Percentiles rank a stretch among this genome's conserved stretches.
Conservation (phyloP, 2,113 vertebrate species). For the Paralichthys olivaceus region DNA sequence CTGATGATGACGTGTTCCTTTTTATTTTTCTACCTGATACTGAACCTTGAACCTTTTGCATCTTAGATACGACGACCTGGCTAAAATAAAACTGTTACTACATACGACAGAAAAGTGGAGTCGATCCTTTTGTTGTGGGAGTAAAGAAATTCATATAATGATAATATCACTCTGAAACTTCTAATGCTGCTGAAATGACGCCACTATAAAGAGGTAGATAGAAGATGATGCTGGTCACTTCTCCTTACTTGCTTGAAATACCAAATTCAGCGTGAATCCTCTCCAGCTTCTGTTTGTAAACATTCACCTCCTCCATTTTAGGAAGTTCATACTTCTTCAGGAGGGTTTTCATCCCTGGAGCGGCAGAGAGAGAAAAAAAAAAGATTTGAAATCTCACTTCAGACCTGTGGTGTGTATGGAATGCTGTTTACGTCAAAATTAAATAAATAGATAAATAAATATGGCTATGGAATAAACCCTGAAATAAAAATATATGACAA, state of each 20-base stretch:
- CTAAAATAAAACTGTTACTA: slow-evolving; percentile 81
- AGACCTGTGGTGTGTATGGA: background rate
- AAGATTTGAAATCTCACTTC: background rate
- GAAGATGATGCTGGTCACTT: background rate
- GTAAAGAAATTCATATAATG: background rate
- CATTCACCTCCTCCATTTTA: slow-evolving; percentile 85
- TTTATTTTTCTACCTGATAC: slow-evolving; percentile 84
- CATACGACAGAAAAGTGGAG: slow-evolving; percentile 27
- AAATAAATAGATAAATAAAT: no score
- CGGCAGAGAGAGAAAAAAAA: slow-evolving; percentile 3
- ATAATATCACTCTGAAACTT: background rate
- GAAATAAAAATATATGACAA: no score
- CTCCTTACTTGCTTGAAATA: slow-evolving; percentile 84
- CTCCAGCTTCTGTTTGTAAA: slow-evolving; percentile 91
- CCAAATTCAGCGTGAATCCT: slow-evolving; percentile 90
- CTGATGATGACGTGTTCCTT: slow-evolving; percentile 75
- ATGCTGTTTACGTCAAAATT: no score
- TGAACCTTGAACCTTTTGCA: slow-evolving; percentile 80
- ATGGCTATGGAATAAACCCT: no score
- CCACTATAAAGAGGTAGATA: background rate
- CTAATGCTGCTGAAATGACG: background rate
- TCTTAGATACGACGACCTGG: slow-evolving; percentile 82
- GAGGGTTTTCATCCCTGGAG: slow-evolving; percentile 89
- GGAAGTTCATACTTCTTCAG: slow-evolving; percentile 92
- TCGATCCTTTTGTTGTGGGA: slow-evolving; percentile 35